These are phyloP conservation scores for Nematopogon swammerdamellus DNA, from an alignment of 2,888 invertebrate species.

Conservation along the genomic window DNA sequence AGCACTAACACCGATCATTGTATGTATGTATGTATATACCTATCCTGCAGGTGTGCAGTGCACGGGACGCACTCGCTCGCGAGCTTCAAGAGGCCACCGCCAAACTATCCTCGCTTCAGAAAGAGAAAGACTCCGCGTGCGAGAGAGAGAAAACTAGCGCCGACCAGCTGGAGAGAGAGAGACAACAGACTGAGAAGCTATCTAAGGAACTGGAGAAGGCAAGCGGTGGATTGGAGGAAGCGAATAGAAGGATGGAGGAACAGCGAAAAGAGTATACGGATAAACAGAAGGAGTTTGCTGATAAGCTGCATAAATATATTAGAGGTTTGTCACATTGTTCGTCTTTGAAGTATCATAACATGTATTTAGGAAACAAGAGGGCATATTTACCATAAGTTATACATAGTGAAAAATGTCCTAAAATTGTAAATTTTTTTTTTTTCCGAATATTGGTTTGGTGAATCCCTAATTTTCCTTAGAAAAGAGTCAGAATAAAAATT, in stretches of 20 bases:
- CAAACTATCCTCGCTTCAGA: constrained; percentile 22
- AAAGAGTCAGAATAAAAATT: too few relatives aligned
- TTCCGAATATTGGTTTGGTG: too few relatives aligned
- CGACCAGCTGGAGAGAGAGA: constrained; percentile 48
- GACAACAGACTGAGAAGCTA: constrained; percentile 48
- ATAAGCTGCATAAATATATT: constrained; percentile 37
- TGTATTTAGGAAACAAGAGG: too few relatives aligned
- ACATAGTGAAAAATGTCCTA: too few relatives aligned
- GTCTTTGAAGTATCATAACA: too few relatives aligned
- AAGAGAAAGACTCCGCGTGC: constrained; percentile 34
- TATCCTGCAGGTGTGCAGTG: constrained; percentile 56
- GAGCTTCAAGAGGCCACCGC: constrained; percentile 53
- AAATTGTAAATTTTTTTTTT: too few relatives aligned
- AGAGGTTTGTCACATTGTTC: constrained; percentile 23
- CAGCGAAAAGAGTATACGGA: constrained; percentile 51
- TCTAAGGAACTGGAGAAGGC: constrained; percentile 39
- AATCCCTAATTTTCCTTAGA: too few relatives aligned
- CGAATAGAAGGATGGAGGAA: constrained; percentile 55
- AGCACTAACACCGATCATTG: too few relatives aligned
- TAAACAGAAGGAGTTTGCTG: constrained; percentile 47
- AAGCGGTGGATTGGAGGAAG: constrained; percentile 50
- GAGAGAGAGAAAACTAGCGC: constrained; percentile 39
- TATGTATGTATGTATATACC: too few relatives aligned
- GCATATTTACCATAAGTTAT: too few relatives aligned
- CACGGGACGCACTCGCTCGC: constrained; percentile 55